Evolutionary conservation across 2,888 invertebrate species (phyloP).

Genomic region (Colostygia pectinataria): DNA sequence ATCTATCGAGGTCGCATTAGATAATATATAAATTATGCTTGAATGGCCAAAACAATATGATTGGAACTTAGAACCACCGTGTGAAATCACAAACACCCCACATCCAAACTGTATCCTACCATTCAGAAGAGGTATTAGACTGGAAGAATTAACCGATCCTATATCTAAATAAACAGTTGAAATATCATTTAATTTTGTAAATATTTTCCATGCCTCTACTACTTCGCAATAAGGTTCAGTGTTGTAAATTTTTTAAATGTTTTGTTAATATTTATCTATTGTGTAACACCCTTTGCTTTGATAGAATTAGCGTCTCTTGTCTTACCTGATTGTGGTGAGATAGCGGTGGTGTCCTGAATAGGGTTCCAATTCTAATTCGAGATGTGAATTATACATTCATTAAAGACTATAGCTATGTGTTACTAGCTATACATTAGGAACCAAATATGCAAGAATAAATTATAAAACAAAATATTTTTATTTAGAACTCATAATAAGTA

Average conservation of each 20-base stretch:
- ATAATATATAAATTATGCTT: background rate
- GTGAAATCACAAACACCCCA: constrained; percentile 35
- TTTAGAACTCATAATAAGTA: no score
- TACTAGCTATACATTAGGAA: no score
- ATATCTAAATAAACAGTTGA: constrained; percentile 60
- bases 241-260: constrained; percentile 26
- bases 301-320: constrained; percentile 66
- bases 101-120: constrained; percentile 53
- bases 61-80: constrained; percentile 16
- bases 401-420: background rate
- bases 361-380: constrained; percentile 60
- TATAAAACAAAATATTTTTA: no score
- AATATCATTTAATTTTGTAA: constrained; percentile 43
- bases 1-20: no score
- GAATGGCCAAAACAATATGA: background rate
- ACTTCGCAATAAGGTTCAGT: constrained; percentile 39
- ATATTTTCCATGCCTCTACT: constrained; percentile 29
- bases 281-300: constrained; percentile 74
- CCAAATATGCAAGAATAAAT: no score
- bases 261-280: constrained; percentile 57
- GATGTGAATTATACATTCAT: constrained; percentile 23
- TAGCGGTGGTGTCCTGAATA: constrained; percentile 62
- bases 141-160: constrained; percentile 76
- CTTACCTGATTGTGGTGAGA: constrained; percentile 70
- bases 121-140: constrained; percentile 73